Base-by-base conservation (phyloP, 2,888 invertebrate species). In the Netelia inedita region DNA sequence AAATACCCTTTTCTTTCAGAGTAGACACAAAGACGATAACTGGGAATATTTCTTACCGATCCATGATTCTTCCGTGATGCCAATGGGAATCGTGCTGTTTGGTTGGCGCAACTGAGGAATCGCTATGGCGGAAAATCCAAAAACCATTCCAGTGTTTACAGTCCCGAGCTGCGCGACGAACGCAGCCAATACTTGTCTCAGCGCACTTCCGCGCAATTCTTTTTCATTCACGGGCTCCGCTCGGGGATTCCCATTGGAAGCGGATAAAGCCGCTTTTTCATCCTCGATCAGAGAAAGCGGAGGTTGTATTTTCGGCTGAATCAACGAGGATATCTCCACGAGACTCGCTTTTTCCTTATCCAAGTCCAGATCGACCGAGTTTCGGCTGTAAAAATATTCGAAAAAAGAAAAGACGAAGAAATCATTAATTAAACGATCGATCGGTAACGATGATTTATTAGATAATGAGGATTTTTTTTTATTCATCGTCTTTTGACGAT, bases 91-190 rank as follows among this genome's bases (percentile, higher is more conserved):
- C 66, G 91, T 91, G 10, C 95, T 95, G 63, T 94, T 93, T 0
- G 92, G 85, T 50, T 93, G 93, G 90, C 94, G 93, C 61, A 96
- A 90, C 88, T 96, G 96, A 1, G 96, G 96, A 57, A 96, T 92
- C 0, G 95, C 95, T 0, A 96, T 96, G 1, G 96, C 96, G 0
- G 96, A 96, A 90, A 96, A 96, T 0, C 96, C 96, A 89, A 96
- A 96, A 0, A 95, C 95, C 95, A 96, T 95, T 57, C 96, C 96
- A 0, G 96, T 96, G 91, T 96, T 96, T 81, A 96, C 95, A 43
- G 96, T 96, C 0, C 96, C 96, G 11, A 96, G 91, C 90, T 96
- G 96, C 1, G 95, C 96, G 8, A 96, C 94, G 59, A 96, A 93
- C 0, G 96, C 95, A 0, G 96, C 96, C 87, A 96, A 46, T 19